Evolutionary conservation across 1,140 invertebrate species (phyloP).

Genomic region (Pseudomyrmex dendroicus): DNA sequence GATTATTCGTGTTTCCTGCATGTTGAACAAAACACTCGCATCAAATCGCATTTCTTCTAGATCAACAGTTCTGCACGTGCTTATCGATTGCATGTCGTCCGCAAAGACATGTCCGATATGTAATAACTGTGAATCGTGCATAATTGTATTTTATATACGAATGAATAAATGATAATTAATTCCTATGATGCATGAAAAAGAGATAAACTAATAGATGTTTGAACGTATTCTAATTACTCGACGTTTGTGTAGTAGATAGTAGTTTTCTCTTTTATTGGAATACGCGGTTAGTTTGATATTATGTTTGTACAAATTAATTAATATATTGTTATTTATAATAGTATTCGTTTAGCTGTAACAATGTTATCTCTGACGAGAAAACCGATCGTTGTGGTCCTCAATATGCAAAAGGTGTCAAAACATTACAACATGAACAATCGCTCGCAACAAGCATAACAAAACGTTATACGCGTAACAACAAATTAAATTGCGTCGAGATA

Average conservation of each 20-base stretch:
- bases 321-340: slow-evolving; percentile 23
- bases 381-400: slow-evolving; percentile 1
- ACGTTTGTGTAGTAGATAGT: neutral
- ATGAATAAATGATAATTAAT: slow-evolving; percentile 36
- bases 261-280: neutral
- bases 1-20: slow-evolving; percentile 13
- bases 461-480: slow-evolving; percentile 64
- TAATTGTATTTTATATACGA: neutral
- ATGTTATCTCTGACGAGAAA: slow-evolving; percentile 22
- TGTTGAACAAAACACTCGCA: slow-evolving; percentile 61
- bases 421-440: slow-evolving; percentile 36
- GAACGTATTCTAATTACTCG: neutral
- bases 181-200: neutral
- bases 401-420: slow-evolving; percentile 35
- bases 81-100: neutral
- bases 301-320: slow-evolving; percentile 22
- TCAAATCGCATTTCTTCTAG: slow-evolving; percentile 71
- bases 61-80: slow-evolving; percentile 63
- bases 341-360: slow-evolving; percentile 3
- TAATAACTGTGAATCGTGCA: neutral
- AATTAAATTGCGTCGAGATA: slow-evolving; percentile 67
- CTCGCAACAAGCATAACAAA: slow-evolving; percentile 20
- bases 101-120: neutral
- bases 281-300: slow-evolving; percentile 12
- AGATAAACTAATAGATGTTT: neutral